Evolutionary conservation across 1,140 invertebrate species (phyloP), one percentile per base, ranked within the genome.

Genomic region (Grapholita molesta): DNA sequence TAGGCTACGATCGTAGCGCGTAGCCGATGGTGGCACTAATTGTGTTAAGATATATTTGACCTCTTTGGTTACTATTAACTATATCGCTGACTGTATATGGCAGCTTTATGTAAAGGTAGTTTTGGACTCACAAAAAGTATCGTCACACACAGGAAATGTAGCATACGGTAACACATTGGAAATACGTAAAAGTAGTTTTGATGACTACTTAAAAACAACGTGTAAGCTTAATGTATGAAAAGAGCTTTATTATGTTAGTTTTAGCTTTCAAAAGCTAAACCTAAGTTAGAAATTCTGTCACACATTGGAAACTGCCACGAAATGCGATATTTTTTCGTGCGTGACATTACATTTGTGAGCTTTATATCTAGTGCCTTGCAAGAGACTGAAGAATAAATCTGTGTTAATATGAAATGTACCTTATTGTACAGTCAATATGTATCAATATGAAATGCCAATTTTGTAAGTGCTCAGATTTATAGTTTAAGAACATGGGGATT

Each of bases 321-420:
- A n/a, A n/a, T 48, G 7, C 9, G 18, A 48, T 18, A 21, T 48
- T 33, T 66, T 66, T n/a, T 65, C 24, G 15, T 9, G 32, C 35
- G 24, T 33, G 12, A 33, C 33, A 18, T 18, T 38, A 23, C 28
- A 11, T 35, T 9, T 1, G 28, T 38, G 11, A 33, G 42, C 8
- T 30, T 32, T 30, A 30, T 24, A 57, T n/a, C 18, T 21, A 48
- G 64, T 66, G 64, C 64, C 32, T 38, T 42, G 35, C 21, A 32
- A 66, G 35, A 66, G 64, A 38, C 64, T 66, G 64, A 42, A 38
- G 9, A 42, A 66, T 12, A 35, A 66, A 24, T 66, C 28, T 66
- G 32, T 66, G 64, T 66, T 24, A 66, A 32, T 42, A 25, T 35
- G 30, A 28, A 61, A 32, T 61, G 42, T 48, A 61, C 24, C 25